Evolutionary conservation across 1,140 invertebrate genomes (phyloP), one percentile per base, ranked within the genome.

Genomic region (Scaptomyza graminum): DNA sequence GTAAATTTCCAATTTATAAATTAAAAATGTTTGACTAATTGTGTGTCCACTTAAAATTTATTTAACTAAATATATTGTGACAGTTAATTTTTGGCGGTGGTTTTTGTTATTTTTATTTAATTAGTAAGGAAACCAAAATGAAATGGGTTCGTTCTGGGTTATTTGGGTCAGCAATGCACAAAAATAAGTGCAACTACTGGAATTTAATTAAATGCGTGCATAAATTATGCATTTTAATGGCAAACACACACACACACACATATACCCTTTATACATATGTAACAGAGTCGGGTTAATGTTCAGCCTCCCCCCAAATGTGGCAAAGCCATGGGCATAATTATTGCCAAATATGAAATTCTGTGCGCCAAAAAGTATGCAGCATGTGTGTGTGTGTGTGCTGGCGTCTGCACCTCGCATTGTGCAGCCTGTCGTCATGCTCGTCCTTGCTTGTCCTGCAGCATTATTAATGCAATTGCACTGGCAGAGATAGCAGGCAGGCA

Each of bases 161-260:
- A 81, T 82, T 76, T 76, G 74, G 78, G 82, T 85, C 82, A 82
- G 22, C 46, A 49, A 59, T 66, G 52, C 63, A 57, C 60, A 57
- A 67, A 82, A 68, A 60, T 54, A 70, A 65, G 72, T 64, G 55
- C 75, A 75, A 85, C 69, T 73, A 25, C 65, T 72, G 83, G 79
- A 87, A 87, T 87, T 87, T 87, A 87, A 87, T 87, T 87, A 87
- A 88, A 87, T 83, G 69, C 68, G 63, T 57, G 54, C 72, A 87
- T 87, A 88, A 87, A 88, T 87, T 87, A 88, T 87, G 66, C 67
- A 68, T 65, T 71, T 82, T 81, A 81, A 84, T 84, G 81, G 68
- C 54, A 46, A 39, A 22, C 51, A 43, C 5, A 73, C 55, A 74
- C 68, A 60, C 47, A 61, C 46, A 63, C 8, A 57, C 13, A 49